Evolutionary conservation across 1,140 invertebrate species (phyloP), one percentile per base, ranked within the genome.

Genomic region (Panagrolaimus sp.): DNA sequence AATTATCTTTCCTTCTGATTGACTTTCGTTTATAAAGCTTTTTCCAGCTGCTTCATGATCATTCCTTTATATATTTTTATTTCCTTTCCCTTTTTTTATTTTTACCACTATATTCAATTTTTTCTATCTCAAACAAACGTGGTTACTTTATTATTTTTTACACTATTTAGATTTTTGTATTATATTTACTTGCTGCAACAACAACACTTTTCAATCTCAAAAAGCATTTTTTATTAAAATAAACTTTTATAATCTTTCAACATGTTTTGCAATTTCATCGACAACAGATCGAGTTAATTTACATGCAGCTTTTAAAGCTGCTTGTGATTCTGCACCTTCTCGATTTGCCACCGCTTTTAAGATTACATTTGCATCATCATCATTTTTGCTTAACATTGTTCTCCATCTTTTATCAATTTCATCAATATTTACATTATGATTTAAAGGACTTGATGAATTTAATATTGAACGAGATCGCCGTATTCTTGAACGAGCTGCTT

Each of bases 291-390:
- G 51, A 23, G 51, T 57, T 11, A 57, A 16, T 5, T 57, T 57
- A 23, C 51, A 57, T 20, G 51, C 51, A 0, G 51, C 51, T 57
- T 57, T 57, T 5, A 57, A 27, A 3, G 51, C 51, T 1, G 51
- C 51, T n/a, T 27, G 51, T 2, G 51, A 57, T 57, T 57, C 51
- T 0, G 51, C 51, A 16, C 51, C 51, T 57, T 57, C 51, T 57
- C 51, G 51, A 4, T 9, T 27, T n/a, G 51, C 51, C 51, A 27
- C 27, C 11, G 20, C 9, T 11, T 25, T 57, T 27, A 57, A 16
- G 3, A 27, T 57, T 13, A 11, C 11, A 27, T 20, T 27, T 11
- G 20, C 20, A 16, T 57, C 51, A 38, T 38, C 31, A 16, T 57
- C 51, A 38, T 38, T 7, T 38, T 38, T 38, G 13, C 14, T 57